Evolutionary conservation across 2,797 vertebrate species (phyloP).

Genomic region (Argyrosomus regius): DNA sequence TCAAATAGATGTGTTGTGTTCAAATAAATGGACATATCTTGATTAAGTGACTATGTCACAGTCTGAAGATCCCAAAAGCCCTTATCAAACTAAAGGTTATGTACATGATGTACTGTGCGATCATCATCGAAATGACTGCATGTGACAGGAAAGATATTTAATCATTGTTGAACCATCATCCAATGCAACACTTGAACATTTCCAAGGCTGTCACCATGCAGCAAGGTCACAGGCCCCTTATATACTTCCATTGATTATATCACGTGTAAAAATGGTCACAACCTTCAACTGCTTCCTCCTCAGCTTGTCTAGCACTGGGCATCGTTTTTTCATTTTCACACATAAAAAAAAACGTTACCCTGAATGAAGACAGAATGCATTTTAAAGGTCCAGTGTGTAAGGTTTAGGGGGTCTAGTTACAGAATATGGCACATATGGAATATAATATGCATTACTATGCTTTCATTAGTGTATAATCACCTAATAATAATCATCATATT

Average conservation of each 20-base stretch:
- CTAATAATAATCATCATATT: no score
- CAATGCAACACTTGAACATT: slow-evolving; percentile 35
- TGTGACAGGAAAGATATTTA: slow-evolving; percentile 1
- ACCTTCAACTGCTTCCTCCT: slow-evolving; percentile 25
- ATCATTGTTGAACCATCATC: slow-evolving; percentile 13
- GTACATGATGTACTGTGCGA: neutral
- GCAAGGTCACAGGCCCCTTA: slow-evolving; percentile 19
- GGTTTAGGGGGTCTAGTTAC: no score
- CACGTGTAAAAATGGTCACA: slow-evolving; percentile 8
- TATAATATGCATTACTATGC: no score
- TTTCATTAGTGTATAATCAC: no score
- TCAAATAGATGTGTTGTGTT: neutral
- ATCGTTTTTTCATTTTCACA: neutral
- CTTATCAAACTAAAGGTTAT: neutral
- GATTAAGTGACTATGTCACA: neutral
- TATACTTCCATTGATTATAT: slow-evolving; percentile 29
- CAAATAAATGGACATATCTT: neutral
- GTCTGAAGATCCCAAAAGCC: neutral
- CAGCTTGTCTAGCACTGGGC: slow-evolving; percentile 6
- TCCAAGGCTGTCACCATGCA: slow-evolving; percentile 31
- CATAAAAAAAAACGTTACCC: neutral
- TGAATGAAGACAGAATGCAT: neutral
- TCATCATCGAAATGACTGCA: slow-evolving; percentile 6
- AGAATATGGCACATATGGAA: no score
- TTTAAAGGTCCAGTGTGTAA: no score